Base-by-base conservation (phyloP, 2,888 invertebrate species). In the Syritta pipiens region DNA sequence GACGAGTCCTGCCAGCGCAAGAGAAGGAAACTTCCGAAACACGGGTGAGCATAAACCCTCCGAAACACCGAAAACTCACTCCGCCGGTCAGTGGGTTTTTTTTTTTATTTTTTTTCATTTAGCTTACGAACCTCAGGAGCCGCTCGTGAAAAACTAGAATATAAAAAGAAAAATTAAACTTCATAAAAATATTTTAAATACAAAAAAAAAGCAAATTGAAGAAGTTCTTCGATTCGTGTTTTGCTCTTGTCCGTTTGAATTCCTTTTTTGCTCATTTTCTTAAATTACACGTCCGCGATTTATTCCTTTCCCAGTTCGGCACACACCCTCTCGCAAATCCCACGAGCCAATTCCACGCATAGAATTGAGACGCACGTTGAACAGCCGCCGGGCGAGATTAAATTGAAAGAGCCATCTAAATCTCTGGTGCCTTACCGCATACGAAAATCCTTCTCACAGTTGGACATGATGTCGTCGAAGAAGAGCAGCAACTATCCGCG, bases 361-460 rank as follows among this genome's bases (percentile, higher is more conserved):
- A 32, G 57, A 20, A 5, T 20, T 6, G 53, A 53, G 24, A 7
- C 19, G 7, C 1, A 14, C 3, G 20, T 32, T 5, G 2, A 40
- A 9, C 57, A 42, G 22, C 14, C 60, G 9, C 28, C 19, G 1
- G 6, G 14, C 17, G 26, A 35, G 19, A 37, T 17, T 17, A 67
- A 53, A 26, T 30, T 75, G 14, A 55, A 81, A 17, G 37, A 55
- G 14, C 20, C 32, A 6, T 4, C 49, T 0, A 67, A 55, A 46
- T 63, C 46, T 4, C 1, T 57, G 12, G 10, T 35, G 14, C 57
- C 59, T 2, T 59, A 48, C 55, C 84, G 81, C 0, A 82, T 84
- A 3, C 82, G 85, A 9, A 88, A 87, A 40, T 87, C 88, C 0
- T 60, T 84, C 0, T 86, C 88, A 0, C 86, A 86, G 81, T 87